Conservation (phyloP, 2,113 vertebrate genomes). For the Oryzias javanicus region DNA sequence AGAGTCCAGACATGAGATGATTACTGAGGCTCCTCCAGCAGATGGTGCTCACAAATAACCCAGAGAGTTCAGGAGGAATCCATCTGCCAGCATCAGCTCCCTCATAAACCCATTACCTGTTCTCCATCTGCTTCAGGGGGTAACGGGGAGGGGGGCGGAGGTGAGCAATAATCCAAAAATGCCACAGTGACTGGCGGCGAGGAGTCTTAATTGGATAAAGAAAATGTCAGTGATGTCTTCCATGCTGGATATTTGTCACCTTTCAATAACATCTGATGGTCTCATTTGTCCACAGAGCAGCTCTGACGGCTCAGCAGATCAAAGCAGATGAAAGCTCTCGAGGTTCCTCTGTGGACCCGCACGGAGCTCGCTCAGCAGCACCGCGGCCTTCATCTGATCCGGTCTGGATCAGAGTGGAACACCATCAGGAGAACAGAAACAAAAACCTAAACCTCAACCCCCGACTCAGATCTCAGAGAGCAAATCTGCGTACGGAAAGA, state of each 20-base stretch:
- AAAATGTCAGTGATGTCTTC: slow-evolving; percentile 29
- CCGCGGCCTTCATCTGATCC: too few relatives aligned
- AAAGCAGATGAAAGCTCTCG: background rate
- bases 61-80: background rate
- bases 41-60: slow-evolving; percentile 59
- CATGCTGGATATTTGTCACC: slow-evolving; percentile 16
- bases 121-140: slow-evolving; percentile 29
- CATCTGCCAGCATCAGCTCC: slow-evolving; percentile 4
- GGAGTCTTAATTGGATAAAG: slow-evolving; percentile 31
- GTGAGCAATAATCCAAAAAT: slow-evolving; percentile 52
- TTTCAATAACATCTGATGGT: slow-evolving; percentile 22
- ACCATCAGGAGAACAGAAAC: too few relatives aligned
- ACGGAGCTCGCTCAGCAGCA: too few relatives aligned
- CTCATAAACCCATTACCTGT: slow-evolving; percentile 28
- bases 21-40: slow-evolving; percentile 48
- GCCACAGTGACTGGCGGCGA: slow-evolving; percentile 10
- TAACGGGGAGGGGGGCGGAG: slow-evolving; percentile 18
- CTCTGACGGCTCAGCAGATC: background rate
- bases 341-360: too few relatives aligned
- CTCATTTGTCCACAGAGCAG: background rate
- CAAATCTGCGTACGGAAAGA: too few relatives aligned
- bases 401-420: too few relatives aligned
- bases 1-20: slow-evolving; percentile 5
- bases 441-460: too few relatives aligned
- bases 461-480: too few relatives aligned